These are phyloP conservation scores for Polylopha cassiicola DNA, from an alignment of 2,888 invertebrate genomes.

Conservation along the genomic window DNA sequence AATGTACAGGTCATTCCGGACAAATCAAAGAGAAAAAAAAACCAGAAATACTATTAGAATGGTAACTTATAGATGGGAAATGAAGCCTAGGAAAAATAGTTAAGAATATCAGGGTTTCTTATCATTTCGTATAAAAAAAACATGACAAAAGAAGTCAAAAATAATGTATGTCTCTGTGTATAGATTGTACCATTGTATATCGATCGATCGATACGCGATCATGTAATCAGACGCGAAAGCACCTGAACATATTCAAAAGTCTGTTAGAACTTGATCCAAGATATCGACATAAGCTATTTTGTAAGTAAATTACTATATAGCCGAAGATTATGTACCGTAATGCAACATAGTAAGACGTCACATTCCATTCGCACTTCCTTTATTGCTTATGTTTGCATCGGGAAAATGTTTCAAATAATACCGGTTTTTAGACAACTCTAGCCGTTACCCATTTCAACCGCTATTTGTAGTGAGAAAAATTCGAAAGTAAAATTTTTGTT, in stretches of 20 bases:
- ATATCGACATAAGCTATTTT: not conserved
- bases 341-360: not conserved
- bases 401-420: not conserved
- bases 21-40: no score
- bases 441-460: not conserved
- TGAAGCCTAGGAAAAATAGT: no score
- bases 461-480: conserved; percentile 4
- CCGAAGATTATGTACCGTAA: not conserved
- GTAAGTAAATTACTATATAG: no score
- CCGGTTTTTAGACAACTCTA: conserved; percentile 1
- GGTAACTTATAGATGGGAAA: no score
- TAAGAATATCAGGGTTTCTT: no score
- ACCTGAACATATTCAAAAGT: conserved; percentile 14
- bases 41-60: no score
- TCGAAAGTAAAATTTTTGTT: no score
- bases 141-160: no score
- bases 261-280: conserved; percentile 1
- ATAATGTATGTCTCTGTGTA: no score
- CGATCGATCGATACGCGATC: conserved; percentile 20
- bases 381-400: conserved; percentile 1
- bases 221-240: conserved; percentile 11
- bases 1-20: no score
- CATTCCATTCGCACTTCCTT: conserved; percentile 1
- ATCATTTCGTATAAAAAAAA: no score
- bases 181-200: conserved; percentile 8